Base-by-base conservation (phyloP, 2,888 invertebrate species). In the Parascotia fuliginaria region DNA sequence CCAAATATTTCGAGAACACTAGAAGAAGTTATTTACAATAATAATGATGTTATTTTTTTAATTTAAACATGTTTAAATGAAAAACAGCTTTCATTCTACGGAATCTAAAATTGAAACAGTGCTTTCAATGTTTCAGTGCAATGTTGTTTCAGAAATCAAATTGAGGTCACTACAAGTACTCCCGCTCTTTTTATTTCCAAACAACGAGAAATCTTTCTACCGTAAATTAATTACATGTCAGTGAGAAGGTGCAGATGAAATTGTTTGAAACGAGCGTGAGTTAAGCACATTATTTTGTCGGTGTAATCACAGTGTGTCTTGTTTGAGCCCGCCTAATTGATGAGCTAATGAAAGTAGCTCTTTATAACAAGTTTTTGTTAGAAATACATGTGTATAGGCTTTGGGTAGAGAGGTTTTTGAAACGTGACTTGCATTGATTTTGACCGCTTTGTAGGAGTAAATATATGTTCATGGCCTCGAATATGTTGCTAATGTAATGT, bases 201-300 rank as follows among this genome's bases (percentile, higher is more conserved):
- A 49, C 40, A 31, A 37, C 19, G 38, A 55, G 56, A 59, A 67
- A 67, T 67, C 70, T 69, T 61, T 64, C 55, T 52, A 45, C 42
- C 56, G 56, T 67, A 64, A 75, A 78, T 78, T 78, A 73, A 75
- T 78, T 63, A 69, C 60, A 55, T 51, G 65, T 64, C 69, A 68
- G 60, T 46, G 51, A 19, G 61, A 51, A 62, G 43, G 65, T 63
- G 61, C 60, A 65, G 66, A 73, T 65, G 74, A 66, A 71, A 78
- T 65, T 70, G 73, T 77, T 70, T 68, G 67, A 63, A 63, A 60
- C 61, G 65, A 58, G 42, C 53, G 53, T 42, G 53, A 64, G 61
- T 70, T 63, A 56, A 62, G 63, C 55, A 64, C 66, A 64, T 75
- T 75, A 77, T 68, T 69, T 69, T 65, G 66, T 67, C 62, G 61